Evolutionary conservation across 2,113 vertebrate genomes (phyloP), one percentile per base, ranked within the genome.

Genomic region (Zapornia atra): DNA sequence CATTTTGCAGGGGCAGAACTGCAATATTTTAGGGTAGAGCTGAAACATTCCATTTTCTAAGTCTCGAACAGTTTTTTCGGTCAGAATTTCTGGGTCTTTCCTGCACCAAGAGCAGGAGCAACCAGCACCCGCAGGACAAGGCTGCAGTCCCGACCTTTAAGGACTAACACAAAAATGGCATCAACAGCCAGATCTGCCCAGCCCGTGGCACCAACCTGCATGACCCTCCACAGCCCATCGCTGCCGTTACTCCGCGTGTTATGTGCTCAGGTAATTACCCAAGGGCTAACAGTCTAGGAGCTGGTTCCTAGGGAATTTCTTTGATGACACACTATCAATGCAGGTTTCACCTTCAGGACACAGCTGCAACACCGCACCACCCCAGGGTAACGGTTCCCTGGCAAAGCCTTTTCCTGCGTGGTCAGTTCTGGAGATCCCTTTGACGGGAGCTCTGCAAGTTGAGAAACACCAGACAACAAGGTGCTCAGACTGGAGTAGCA

Each of bases 271-370:
- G 31, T 57, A 57, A 75, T 66, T 33, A 84, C 78, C 40, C 46
- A 11, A 53, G 64, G 69, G 78, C 44, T 69, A 63, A 16, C 42
- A 16, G 38, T 50, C 82, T 44, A 72, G 89, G 93, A 94, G 69
- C 10, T 11, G 50, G 82, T 91, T 83, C 89, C 92, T n/a, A 97
- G 93, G 84, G 81, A 92, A 50, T 54, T 83, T 70, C 83, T 83
- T 15, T 48, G 63, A 33, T 24, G 28, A 65, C 34, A 42, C 0
- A 1, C 59, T 53, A 13, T n/a, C 40, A 36, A 7, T 1, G 28
- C 14, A 12, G 33, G 84, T 26, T 38, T 18, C 46, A 6, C 4
- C 38, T 28, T 40, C 50, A 19, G 8, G 38, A 7, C 65, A 60
- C 56, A 68, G 85, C 71, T 64, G 59, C 4, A 5, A 25, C 0